Base-by-base conservation (phyloP, 2,113 vertebrate species). In the Sinosuthora webbiana region DNA sequence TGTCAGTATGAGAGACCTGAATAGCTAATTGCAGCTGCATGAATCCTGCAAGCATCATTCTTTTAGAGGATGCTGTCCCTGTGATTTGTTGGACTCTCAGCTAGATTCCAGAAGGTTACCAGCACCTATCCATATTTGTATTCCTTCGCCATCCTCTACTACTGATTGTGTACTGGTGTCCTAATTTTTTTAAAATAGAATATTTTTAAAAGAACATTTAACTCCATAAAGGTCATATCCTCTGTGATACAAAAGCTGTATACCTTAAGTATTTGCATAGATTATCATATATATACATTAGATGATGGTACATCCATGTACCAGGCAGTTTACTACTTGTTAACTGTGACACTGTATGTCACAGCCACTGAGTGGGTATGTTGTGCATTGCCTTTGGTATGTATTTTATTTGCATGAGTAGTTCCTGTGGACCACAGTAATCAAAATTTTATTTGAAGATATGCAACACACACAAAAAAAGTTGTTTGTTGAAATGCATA, bases 231-330 rank as follows among this genome's bases (percentile, higher is more conserved):
- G 59, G 56, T 33, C 2, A 4, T 50, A 5, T 71, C 59, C 60
- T 65, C 35, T 75, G 42, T 64, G 39, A 70, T 45, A 24, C 6
- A 25, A 57, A 86, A 86, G 37, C 50, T 77, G 9, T 77, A 24
- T 77, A 31, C 10, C 7, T 37, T 50, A 42, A 20, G 3, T 63
- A 33, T 89, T 89, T 93, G 20, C 20, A 7, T 42, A 9, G 30
- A 68, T 3, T 59, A 13, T 41, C 1, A 6, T 44, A 15, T 33
- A 17, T 67, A 11, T 56, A n/a, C 24, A 19, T 64, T 30, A 52
- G 42, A 63, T n/a, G n/a, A n/a, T n/a, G n/a, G n/a, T n/a, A n/a
- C n/a, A n/a, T 1, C 4, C 37, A 4, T 6, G 2, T 35, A 11
- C 49, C 27, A 56, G 28, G 31, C 41, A 73, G 22, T 37, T 81